Conservation (phyloP, 2,888 invertebrate species). For the Brenthis hecate region DNA sequence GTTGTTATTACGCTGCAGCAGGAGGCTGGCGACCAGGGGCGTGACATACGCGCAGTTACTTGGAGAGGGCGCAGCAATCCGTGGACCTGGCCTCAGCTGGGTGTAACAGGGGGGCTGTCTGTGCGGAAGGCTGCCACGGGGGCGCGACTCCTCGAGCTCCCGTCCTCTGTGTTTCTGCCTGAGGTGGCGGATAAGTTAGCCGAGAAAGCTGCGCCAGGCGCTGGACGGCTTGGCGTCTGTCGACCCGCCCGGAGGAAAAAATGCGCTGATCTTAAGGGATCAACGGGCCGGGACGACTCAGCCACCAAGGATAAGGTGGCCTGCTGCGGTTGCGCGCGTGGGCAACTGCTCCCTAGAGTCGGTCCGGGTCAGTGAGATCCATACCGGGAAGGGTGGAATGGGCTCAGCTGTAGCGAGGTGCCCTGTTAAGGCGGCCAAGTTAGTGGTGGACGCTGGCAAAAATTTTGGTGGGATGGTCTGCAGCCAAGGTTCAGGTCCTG, state of each 20-base stretch:
- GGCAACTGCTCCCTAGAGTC: background rate
- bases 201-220: background rate
- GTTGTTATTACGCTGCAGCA: conserved; percentile 2
- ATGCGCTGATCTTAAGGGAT: background rate
- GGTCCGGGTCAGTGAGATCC: no score
- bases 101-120: background rate
- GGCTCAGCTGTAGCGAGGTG: no score
- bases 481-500: background rate
- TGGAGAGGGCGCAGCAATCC: background rate
- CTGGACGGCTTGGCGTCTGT: conserved; percentile 13
- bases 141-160: conserved; percentile 9
- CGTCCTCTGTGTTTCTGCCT: background rate
- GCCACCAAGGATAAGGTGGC: background rate
- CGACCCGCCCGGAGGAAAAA: conserved; percentile 2
- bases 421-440: no score
- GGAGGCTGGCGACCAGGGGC: background rate
- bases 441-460: background rate
- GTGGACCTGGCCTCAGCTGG: background rate
- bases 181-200: conserved; percentile 8
- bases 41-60: conserved; percentile 5
- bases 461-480: conserved; percentile 8
- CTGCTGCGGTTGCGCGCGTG: background rate
- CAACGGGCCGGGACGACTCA: conserved; percentile 14
- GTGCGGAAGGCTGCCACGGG: conserved; percentile 7
- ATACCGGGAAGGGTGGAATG: no score